A percentile compares a stretch with the other conserved stretches of the same genome.
phyloP scores from a whole-genome alignment of 2,888 invertebrate genomes.

The Apeira syringaria region DNA sequence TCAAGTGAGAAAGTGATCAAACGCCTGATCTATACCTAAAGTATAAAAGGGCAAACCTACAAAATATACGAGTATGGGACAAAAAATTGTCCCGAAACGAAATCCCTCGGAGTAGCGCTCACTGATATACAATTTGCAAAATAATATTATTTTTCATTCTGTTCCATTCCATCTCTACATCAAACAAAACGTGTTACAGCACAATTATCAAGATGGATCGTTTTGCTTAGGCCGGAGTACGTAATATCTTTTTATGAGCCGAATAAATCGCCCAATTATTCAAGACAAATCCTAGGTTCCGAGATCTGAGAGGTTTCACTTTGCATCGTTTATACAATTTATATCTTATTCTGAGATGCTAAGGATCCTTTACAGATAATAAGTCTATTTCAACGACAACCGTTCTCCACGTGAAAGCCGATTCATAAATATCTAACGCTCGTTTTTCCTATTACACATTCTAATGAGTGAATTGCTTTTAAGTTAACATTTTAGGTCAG shows the following conservation, averaged over 20 bases:
- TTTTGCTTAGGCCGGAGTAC: conserved; percentile 34
- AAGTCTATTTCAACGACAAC: conserved; percentile 8
- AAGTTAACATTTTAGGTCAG: no score
- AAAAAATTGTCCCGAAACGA: conserved; percentile 46
- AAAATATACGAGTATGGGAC: no score
- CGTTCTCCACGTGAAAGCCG: neutral
- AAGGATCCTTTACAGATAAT: conserved; percentile 6
- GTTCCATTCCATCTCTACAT: conserved; percentile 41
- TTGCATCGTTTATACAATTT: conserved; percentile 5
- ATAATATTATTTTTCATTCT: conserved; percentile 56
- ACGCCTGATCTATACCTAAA: no score
- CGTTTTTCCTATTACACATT: no score
- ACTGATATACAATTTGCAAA: conserved; percentile 56
- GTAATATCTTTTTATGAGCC: conserved; percentile 15
- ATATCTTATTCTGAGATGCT: conserved; percentile 2
- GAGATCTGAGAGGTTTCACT: conserved; percentile 6
- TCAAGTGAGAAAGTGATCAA: no score
- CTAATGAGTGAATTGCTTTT: no score
- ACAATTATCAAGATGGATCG: conserved; percentile 43
- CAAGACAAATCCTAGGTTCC: conserved; percentile 13
- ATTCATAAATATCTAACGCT: no score
- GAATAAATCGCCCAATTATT: conserved; percentile 17
- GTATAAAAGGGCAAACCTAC: no score
- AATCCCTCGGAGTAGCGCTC: conserved; percentile 41
- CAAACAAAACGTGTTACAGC: conserved; percentile 44